Evolutionary conservation across 35 echinoderm and acorn worm genomes (phyloP).

Genomic region (Chiridota heheva): DNA sequence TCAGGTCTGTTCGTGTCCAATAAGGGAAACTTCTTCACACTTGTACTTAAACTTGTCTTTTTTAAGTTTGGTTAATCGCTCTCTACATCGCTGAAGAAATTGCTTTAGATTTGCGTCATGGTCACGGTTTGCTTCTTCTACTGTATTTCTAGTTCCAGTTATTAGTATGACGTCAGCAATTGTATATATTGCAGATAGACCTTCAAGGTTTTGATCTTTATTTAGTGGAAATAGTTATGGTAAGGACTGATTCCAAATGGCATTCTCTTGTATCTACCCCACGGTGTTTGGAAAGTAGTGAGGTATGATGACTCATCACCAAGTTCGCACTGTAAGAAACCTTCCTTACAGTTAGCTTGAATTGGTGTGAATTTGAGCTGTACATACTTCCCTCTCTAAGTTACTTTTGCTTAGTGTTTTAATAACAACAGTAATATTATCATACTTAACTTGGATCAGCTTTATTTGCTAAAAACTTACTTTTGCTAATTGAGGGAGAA

Average conservation of each 20-base stretch:
- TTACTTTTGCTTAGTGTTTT: too few species aligned
- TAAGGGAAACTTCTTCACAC: slow-evolving; percentile 32
- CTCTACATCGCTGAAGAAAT: slow-evolving; percentile 44
- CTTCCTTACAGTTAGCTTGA: slow-evolving; percentile 35
- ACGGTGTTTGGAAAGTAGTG: slow-evolving; percentile 67
- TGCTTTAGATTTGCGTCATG: slow-evolving; percentile 41
- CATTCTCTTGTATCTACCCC: slow-evolving; percentile 38
- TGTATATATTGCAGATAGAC: slow-evolving; percentile 16
- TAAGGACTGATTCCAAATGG: slow-evolving; percentile 35
- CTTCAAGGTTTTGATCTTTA: slow-evolving; percentile 36
- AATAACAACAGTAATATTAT: background rate
- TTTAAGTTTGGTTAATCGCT: slow-evolving; percentile 47
- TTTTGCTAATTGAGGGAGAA: slow-evolving; percentile 22
- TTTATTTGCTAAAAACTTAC: slow-evolving; percentile 59
- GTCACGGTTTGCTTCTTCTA: slow-evolving; percentile 36
- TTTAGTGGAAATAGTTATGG: slow-evolving; percentile 42
- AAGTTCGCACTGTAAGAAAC: slow-evolving; percentile 39
- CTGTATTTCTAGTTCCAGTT: slow-evolving; percentile 4
- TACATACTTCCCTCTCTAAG: background rate
- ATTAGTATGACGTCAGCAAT: slow-evolving; percentile 24
- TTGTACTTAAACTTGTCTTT: slow-evolving; percentile 51
- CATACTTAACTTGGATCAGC: too few species aligned
- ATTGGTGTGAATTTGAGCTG: too few species aligned
- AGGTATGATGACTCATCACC: slow-evolving; percentile 44
- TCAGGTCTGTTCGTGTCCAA: slow-evolving; percentile 34